Percentiles rank a stretch among this genome's conserved stretches.
phyloP scores from a whole-genome alignment of 2,888 invertebrate genomes.

The Amphipyra berbera region DNA sequence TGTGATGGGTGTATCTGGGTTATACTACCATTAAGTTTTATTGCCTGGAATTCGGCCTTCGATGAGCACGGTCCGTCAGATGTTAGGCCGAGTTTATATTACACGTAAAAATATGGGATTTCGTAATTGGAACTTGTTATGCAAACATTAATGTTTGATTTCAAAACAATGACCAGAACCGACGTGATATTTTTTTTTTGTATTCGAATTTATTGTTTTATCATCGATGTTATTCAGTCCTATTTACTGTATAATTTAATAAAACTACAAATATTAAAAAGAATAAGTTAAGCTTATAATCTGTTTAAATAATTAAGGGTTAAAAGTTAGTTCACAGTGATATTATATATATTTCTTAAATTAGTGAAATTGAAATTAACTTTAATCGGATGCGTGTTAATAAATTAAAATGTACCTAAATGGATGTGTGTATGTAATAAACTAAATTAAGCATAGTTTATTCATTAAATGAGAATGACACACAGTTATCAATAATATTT shows the following conservation, averaged over 20 bases:
- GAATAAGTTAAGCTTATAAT: too few relatives aligned
- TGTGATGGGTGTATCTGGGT: slow-evolving; percentile 82
- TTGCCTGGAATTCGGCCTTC: slow-evolving; percentile 80
- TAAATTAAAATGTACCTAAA: too few relatives aligned
- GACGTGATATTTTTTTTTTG: slow-evolving; percentile 10
- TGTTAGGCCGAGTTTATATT: slow-evolving; percentile 60
- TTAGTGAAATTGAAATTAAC: too few relatives aligned
- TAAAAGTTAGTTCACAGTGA: too few relatives aligned
- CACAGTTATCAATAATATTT: neutral
- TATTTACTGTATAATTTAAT: too few relatives aligned
- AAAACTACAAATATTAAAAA: too few relatives aligned
- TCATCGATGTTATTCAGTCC: too few relatives aligned
- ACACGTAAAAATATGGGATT: slow-evolving; percentile 54
- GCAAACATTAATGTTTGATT: slow-evolving; percentile 49
- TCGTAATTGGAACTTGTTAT: slow-evolving; percentile 56
- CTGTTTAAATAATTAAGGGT: too few relatives aligned
- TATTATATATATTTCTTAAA: too few relatives aligned
- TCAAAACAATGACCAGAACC: slow-evolving; percentile 26
- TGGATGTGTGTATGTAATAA: too few relatives aligned
- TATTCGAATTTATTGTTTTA: slow-evolving; percentile 1
- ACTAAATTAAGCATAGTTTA: too few relatives aligned
- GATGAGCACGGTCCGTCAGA: slow-evolving; percentile 61
- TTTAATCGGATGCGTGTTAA: too few relatives aligned
- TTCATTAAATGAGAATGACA: neutral
- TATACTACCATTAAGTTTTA: slow-evolving; percentile 79